Evolutionary conservation across 1,140 invertebrate species (phyloP), one percentile per base, ranked within the genome.

Genomic region (Bombus pascuorum): DNA sequence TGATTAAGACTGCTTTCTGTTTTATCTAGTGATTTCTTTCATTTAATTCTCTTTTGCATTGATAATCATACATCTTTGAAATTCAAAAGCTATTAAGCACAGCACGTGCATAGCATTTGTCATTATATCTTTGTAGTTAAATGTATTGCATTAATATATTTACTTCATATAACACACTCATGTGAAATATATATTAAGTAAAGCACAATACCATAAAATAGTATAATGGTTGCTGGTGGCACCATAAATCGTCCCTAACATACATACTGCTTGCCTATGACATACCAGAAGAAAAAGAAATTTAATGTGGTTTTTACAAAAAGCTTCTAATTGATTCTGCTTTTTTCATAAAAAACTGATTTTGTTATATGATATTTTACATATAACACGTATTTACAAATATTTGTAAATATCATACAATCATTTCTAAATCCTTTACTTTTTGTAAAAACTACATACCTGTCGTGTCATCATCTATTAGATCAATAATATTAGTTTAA

Each of bases 201-300:
- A 83, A 86, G 90, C 90, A 91, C 87, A 85, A 86, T 87, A 89
- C 78, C 82, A 89, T 89, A 91, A 84, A 86, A 89, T 91, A 91
- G 79, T 86, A 59, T 87, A 75, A 89, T 90, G 90, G 90, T 91
- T 86, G 88, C 90, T 86, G 73, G 72, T 91, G 79, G 88, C 82
- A 88, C 90, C 90, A 90, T 86, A 66, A 83, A 91, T 91, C 90
- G 90, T 91, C 90, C 90, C 88, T 85, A 90, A 91, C 90, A 91
- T 91, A 91, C 90, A 91, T 91, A 91, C 90, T 91, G 88, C 90
- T 88, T 91, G 90, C 90, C 88, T 88, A 91, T 75, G 79, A 81
- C 71, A 81, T 81, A 75, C 79, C 78, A 74, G 71, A 81, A 80
- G 12, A 34, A 74, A 57, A 39, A 22, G 42, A 81, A 85, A 57